Conservation (phyloP, 2,113 vertebrate genomes). For the Phasianus colchicus region DNA sequence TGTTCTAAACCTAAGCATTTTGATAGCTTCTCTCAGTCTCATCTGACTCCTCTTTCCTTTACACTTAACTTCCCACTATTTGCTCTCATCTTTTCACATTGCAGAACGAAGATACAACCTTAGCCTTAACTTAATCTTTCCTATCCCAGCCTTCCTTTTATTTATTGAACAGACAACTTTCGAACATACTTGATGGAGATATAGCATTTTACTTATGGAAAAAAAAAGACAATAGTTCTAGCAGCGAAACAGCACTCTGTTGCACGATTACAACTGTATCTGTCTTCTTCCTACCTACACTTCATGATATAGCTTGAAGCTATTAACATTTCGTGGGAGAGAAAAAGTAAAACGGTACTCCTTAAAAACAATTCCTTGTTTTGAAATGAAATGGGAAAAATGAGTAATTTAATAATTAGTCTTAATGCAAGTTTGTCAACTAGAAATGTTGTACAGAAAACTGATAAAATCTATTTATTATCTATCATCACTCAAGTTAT, state of each 20-base stretch:
- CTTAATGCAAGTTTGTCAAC: conserved; percentile 38
- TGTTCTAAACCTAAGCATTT: neutral
- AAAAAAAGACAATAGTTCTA: neutral
- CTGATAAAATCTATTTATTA: conserved; percentile 31
- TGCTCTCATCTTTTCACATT: neutral
- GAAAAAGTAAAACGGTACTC: neutral
- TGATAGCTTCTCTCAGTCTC: neutral
- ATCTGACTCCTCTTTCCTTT: neutral
- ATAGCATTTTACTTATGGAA: neutral
- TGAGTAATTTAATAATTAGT: neutral
- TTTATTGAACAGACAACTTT: neutral
- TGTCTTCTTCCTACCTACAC: neutral
- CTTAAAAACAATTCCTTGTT: neutral
- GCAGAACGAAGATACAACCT: neutral
- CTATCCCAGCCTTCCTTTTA: neutral
- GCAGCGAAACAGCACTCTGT: neutral
- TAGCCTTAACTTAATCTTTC: neutral
- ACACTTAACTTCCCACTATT: neutral
- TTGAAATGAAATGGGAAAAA: neutral
- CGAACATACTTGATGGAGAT: neutral
- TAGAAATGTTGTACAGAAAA: conserved; percentile 21
- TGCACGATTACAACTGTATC: neutral
- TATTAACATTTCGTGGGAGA: neutral
- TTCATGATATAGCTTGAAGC: neutral
- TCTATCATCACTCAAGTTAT: neutral